A percentile compares a stretch with the other conserved stretches of the same genome.
phyloP scores from a whole-genome alignment of 2,113 vertebrate genomes.

The Microcebus lehilahytsara region DNA sequence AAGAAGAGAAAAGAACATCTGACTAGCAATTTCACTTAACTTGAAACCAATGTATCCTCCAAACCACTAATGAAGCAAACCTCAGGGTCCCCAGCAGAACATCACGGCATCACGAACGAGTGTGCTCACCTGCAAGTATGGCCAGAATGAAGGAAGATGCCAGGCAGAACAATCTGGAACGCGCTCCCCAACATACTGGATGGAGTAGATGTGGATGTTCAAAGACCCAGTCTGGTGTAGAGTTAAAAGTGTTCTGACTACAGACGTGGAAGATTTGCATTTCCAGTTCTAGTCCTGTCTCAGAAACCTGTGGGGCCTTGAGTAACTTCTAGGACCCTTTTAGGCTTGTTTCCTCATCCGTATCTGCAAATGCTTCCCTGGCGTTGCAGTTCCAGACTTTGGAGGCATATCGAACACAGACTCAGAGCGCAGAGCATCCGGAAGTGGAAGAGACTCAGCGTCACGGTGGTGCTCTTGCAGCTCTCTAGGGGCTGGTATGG shows the following conservation, averaged over 20 bases:
- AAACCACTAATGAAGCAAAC: neutral
- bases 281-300: neutral
- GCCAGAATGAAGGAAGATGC: neutral
- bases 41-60: neutral
- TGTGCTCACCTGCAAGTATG: too few relatives aligned
- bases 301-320: neutral
- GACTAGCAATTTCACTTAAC: neutral
- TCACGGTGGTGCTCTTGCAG: neutral
- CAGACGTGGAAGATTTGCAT: neutral
- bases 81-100: too few relatives aligned
- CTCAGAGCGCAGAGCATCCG: fast-evolving
- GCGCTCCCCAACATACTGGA: neutral
- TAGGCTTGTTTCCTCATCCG: neutral
- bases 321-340: neutral
- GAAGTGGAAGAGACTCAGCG: neutral
- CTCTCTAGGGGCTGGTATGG: neutral
- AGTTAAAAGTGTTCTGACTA: neutral
- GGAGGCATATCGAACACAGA: neutral
- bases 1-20: conserved; percentile 21
- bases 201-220: too few relatives aligned
- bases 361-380: neutral
- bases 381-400: neutral
- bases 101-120: neutral
- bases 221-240: neutral
- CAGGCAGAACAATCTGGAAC: neutral